A percentile compares a stretch with the other conserved stretches of the same genome.
These are phyloP conservation scores for Apeira syringaria DNA, from an alignment of 2,888 invertebrate genomes.

Conservation along the genomic window DNA sequence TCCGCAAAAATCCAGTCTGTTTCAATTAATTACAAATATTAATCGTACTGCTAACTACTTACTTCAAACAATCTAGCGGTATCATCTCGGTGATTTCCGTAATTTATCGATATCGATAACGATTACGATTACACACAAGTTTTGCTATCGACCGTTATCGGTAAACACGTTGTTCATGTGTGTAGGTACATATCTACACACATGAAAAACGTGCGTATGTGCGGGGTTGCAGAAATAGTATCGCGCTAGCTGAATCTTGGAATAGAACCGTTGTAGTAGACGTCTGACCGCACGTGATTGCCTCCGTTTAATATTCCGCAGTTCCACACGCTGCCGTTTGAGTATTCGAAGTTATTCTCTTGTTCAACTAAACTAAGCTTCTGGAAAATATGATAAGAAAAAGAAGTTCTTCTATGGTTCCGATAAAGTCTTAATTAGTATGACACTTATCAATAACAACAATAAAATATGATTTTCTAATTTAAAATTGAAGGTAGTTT, in stretches of 20 bases:
- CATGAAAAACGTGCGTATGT: too few species aligned
- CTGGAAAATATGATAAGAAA: too few species aligned
- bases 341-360: too few species aligned
- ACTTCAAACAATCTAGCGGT: neutral
- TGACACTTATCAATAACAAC: too few species aligned
- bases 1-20: neutral
- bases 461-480: too few species aligned
- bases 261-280: neutral
- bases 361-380: too few species aligned
- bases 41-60: neutral
- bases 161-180: constrained; percentile 6
- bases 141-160: constrained; percentile 12
- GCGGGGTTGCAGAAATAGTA: neutral
- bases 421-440: too few species aligned
- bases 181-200: too few species aligned
- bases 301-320: too few species aligned
- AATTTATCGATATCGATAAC: constrained; percentile 7
- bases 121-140: constrained; percentile 4
- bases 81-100: constrained; percentile 7
- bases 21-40: neutral
- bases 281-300: neutral
- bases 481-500: too few species aligned
- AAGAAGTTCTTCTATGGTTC: too few species aligned
- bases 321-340: too few species aligned
- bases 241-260: neutral